phyloP scores from a whole-genome alignment of 1,140 invertebrate species.

The Drosophila sturtevanti region DNA sequence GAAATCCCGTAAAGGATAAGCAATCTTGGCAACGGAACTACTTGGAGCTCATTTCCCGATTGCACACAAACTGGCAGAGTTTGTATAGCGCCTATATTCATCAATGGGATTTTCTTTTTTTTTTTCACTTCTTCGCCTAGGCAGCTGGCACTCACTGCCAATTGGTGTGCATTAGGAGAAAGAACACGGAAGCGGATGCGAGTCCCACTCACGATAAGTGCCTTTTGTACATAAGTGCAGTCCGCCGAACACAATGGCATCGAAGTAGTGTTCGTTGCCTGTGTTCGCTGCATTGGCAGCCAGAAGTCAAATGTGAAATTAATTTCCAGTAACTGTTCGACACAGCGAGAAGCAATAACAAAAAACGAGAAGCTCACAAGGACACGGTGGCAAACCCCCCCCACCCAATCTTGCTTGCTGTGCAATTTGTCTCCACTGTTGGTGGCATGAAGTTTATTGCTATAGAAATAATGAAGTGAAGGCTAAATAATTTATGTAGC shows the following conservation, averaged over 20 bases:
- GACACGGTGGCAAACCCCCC: not conserved
- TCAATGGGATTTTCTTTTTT: no score
- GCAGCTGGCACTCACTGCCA: slow-evolving; percentile 3
- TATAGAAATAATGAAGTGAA: slow-evolving; percentile 60
- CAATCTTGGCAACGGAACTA: slow-evolving; percentile 32
- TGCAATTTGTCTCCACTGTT: slow-evolving; percentile 56
- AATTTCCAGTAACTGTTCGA: slow-evolving; percentile 64
- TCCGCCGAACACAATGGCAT: slow-evolving; percentile 12
- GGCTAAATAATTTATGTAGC: slow-evolving; percentile 57
- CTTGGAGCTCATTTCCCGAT: slow-evolving; percentile 56
- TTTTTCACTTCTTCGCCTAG: not conserved
- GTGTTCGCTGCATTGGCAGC: slow-evolving; percentile 35
- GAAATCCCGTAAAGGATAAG: not conserved
- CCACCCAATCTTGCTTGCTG: slow-evolving; percentile 29
- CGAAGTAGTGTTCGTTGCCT: not conserved
- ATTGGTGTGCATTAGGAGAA: slow-evolving; percentile 50
- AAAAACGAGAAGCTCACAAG: slow-evolving; percentile 17
- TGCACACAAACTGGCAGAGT: slow-evolving; percentile 40
- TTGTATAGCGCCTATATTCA: slow-evolving; percentile 10
- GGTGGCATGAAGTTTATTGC: slow-evolving; percentile 52
- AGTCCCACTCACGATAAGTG: slow-evolving; percentile 62
- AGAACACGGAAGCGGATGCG: slow-evolving; percentile 53
- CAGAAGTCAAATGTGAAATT: slow-evolving; percentile 65
- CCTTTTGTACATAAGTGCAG: slow-evolving; percentile 62
- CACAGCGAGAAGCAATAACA: slow-evolving; percentile 53